phyloP scores from a whole-genome alignment of 37 sponge, comb jelly and placozoan genomes.

The Aplysina aerophoba region DNA sequence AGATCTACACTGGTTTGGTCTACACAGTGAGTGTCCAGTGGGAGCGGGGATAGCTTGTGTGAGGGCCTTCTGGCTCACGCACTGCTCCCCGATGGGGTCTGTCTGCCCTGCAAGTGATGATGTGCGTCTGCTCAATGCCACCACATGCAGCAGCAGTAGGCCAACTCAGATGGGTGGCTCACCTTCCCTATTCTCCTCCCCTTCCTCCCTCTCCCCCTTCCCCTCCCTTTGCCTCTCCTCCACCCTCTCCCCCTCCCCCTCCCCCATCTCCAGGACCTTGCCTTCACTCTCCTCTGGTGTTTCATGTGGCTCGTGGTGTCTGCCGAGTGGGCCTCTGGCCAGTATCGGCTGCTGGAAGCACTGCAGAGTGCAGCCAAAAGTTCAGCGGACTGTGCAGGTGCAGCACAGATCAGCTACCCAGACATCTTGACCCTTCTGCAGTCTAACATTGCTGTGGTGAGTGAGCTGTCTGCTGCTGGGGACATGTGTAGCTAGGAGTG shows the following conservation, averaged over 20 bases:
- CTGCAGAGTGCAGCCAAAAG: not conserved
- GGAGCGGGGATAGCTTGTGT: not conserved
- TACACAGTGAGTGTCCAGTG: slow-evolving; percentile 15
- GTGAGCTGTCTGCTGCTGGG: not conserved
- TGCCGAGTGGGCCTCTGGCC: slow-evolving; percentile 73
- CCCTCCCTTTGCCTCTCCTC: no score
- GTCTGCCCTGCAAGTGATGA: not conserved
- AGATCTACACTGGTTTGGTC: not conserved
- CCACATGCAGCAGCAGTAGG: no score
- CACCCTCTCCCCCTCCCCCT: not conserved
- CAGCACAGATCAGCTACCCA: not conserved
- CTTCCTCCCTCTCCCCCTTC: no score
- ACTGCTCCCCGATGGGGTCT: no score
- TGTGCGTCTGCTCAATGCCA: no score
- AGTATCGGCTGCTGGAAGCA: slow-evolving; percentile 27
- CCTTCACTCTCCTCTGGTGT: slow-evolving; percentile 33
- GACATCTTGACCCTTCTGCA: slow-evolving; percentile 24
- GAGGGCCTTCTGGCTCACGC: not conserved
- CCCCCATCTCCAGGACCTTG: slow-evolving; percentile 55
- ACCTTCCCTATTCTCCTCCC: no score
- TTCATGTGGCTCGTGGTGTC: slow-evolving; percentile 63
- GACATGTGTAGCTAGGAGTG: no score
- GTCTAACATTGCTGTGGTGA: slow-evolving; percentile 64
- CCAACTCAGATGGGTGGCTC: not conserved
- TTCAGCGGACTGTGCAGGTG: not conserved